Evolutionary conservation across 2,113 vertebrate species (phyloP).

Genomic region (Psittacus erithacus): DNA sequence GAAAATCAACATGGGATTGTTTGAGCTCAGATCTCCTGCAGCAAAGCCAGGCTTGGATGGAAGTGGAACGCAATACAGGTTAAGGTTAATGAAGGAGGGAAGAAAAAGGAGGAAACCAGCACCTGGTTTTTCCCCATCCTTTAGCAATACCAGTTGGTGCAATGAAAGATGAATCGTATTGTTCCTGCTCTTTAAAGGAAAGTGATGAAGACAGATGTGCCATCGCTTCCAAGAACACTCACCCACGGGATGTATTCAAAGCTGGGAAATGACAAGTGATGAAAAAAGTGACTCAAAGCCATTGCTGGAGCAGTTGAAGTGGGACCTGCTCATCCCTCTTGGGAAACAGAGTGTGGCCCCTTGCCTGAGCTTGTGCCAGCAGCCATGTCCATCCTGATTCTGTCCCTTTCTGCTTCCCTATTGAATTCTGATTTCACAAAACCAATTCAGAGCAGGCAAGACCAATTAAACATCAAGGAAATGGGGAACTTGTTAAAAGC

Average conservation of each 20-base stretch:
- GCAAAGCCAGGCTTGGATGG: fast-evolving
- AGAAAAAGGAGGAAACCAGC: not conserved
- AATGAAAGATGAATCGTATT: not conserved
- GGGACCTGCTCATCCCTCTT: not conserved
- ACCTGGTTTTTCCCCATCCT: not conserved
- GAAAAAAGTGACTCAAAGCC: not conserved
- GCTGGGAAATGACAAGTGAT: not conserved
- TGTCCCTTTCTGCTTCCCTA: not conserved
- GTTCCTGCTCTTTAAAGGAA: not conserved
- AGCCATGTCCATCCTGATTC: not conserved
- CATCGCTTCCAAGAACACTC: not conserved
- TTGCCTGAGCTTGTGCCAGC: not conserved
- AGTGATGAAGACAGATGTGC: not conserved
- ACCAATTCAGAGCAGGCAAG: not conserved
- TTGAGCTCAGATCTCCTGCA: not conserved
- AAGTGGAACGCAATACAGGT: not conserved
- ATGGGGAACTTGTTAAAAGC: not conserved
- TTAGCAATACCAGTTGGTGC: not conserved
- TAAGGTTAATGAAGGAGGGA: not conserved
- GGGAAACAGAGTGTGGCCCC: not conserved
- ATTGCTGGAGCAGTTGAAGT: not conserved
- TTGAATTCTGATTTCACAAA: not conserved
- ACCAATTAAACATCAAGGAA: constrained; percentile 4
- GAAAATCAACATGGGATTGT: not conserved
- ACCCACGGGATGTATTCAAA: not conserved